Evolutionary conservation across 2,888 invertebrate species (phyloP).

Genomic region (Nesidiocoris tenuis): DNA sequence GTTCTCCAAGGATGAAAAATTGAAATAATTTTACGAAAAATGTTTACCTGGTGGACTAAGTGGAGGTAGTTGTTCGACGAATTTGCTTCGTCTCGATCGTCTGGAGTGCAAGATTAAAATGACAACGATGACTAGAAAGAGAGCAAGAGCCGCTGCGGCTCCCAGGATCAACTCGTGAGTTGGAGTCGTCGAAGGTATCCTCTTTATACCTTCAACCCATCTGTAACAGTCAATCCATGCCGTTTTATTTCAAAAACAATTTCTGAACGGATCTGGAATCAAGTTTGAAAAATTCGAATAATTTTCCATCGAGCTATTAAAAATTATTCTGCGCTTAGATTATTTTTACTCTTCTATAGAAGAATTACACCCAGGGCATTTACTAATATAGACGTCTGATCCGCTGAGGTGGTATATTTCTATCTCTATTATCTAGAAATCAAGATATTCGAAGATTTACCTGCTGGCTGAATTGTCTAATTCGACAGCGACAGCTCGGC

Average conservation of each 20-base stretch:
- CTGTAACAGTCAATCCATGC: constrained; percentile 5
- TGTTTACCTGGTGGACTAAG: constrained; percentile 41
- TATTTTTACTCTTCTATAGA: too few species aligned
- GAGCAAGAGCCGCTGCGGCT: constrained; percentile 38
- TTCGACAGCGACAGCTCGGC: constrained; percentile 46
- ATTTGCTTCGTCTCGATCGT: constrained; percentile 39
- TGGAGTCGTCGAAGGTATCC: constrained; percentile 29
- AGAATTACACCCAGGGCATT: too few species aligned
- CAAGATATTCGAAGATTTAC: neutral
- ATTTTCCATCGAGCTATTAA: too few species aligned
- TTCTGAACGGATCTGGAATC: too few species aligned
- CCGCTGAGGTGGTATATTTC: too few species aligned
- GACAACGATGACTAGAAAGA: constrained; percentile 42
- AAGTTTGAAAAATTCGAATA: too few species aligned
- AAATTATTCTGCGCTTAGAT: too few species aligned
- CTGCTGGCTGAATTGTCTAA: constrained; percentile 38
- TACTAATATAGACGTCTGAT: too few species aligned
- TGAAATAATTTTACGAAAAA: neutral
- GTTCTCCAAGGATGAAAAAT: too few species aligned
- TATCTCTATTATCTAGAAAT: too few species aligned
- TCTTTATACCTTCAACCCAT: constrained; percentile 38
- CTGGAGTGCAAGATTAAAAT: constrained; percentile 37
- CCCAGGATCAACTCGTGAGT: constrained; percentile 43
- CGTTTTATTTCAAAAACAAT: too few species aligned
- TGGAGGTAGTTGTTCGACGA: constrained; percentile 30